Percentiles rank a stretch among this genome's conserved stretches.
Conservation (phyloP, 1,140 invertebrate species). For the Drosophila busckii region DNA sequence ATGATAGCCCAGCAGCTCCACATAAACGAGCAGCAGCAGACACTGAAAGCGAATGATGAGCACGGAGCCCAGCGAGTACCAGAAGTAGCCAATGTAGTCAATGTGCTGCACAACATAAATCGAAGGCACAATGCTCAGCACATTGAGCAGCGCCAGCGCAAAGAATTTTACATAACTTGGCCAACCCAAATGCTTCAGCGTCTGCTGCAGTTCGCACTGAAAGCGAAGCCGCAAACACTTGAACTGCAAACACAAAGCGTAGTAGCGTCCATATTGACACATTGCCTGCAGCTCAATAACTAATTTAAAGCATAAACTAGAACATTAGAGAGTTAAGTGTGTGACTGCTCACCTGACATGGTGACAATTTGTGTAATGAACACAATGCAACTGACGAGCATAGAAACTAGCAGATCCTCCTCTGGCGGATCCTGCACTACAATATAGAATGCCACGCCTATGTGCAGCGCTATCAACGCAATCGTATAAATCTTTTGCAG, state of each 20-base stretch:
- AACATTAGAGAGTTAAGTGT: too few species aligned
- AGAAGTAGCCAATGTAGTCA: constrained; percentile 39
- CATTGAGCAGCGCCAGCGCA: constrained; percentile 14
- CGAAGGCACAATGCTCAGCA: constrained; percentile 1
- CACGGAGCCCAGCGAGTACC: constrained; percentile 34
- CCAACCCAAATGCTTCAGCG: not conserved
- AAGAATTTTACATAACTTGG: constrained; percentile 26
- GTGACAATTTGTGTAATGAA: constrained; percentile 40
- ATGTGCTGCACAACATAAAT: constrained; percentile 3
- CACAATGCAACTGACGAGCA: constrained; percentile 48
- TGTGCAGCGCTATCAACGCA: constrained; percentile 21
- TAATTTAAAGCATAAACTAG: not conserved
- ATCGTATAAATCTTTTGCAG: constrained; percentile 35
- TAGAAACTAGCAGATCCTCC: constrained; percentile 18
- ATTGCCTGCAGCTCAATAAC: constrained; percentile 47
- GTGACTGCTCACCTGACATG: constrained; percentile 8
- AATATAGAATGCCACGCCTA: constrained; percentile 1
- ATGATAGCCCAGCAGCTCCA: constrained; percentile 43
- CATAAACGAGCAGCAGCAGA: constrained; percentile 48
- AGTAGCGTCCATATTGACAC: constrained; percentile 35
- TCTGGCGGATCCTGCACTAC: not conserved
- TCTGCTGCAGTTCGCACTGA: constrained; percentile 31
- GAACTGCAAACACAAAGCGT: constrained; percentile 28
- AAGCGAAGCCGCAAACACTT: constrained; percentile 24
- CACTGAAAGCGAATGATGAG: constrained; percentile 42